Evolutionary conservation across 2,888 invertebrate genomes (phyloP).

Genomic region (Melanotus villosus): DNA sequence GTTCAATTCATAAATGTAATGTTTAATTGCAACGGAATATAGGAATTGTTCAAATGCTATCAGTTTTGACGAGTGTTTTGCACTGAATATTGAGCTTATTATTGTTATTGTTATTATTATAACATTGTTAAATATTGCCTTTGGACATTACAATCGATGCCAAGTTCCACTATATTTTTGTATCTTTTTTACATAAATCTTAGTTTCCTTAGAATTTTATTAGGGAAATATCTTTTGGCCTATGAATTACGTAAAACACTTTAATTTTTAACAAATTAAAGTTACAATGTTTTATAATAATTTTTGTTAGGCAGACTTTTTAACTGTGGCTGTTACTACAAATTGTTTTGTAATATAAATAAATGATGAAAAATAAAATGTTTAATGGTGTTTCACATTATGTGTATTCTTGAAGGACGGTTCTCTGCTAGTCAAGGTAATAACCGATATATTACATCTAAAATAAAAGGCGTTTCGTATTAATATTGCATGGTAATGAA

Average conservation of each 20-base stretch:
- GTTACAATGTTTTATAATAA: neutral
- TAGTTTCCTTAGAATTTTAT: constrained; percentile 31
- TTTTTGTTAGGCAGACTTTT: neutral
- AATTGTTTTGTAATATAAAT: constrained; percentile 13
- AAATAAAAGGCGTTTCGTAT: too few relatives aligned
- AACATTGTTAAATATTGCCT: constrained; percentile 45
- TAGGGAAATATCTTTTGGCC: constrained; percentile 18
- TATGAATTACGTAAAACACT: constrained; percentile 1
- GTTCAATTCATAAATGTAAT: constrained; percentile 73
- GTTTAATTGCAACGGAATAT: constrained; percentile 56
- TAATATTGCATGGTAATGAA: too few relatives aligned
- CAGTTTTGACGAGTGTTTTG: constrained; percentile 31
- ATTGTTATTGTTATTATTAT: constrained; percentile 45
- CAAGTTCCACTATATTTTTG: constrained; percentile 45
- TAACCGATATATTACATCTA: too few relatives aligned
- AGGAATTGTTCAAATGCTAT: constrained; percentile 38
- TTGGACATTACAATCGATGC: constrained; percentile 43
- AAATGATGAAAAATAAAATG: constrained; percentile 28
- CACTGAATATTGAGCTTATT: constrained; percentile 47
- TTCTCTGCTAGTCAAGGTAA: neutral
- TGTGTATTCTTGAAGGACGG: neutral
- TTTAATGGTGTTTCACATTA: constrained; percentile 7
- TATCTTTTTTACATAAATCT: constrained; percentile 55
- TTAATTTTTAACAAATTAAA: neutral
- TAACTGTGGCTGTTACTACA: neutral